Evolutionary conservation across 2,797 vertebrate genomes (phyloP).

Genomic region (Erithacus rubecula): DNA sequence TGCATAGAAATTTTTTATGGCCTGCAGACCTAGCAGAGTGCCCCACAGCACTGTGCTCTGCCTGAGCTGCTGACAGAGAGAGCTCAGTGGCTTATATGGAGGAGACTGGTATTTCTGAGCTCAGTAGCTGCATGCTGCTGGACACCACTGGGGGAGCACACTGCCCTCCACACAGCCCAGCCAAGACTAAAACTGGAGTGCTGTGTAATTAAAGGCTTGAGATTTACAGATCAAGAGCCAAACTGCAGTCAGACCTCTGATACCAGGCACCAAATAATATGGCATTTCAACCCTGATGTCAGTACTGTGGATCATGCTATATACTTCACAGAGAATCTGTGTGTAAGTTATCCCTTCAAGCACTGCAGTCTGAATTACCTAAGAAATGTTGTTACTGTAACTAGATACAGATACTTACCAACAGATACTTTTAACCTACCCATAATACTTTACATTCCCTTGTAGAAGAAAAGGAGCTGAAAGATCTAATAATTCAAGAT

Average conservation of each 20-base stretch:
- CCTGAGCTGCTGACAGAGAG: background rate
- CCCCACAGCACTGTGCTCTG: background rate
- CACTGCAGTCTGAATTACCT: background rate
- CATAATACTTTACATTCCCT: constrained; percentile 81
- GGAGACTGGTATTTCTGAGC: background rate
- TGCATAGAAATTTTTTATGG: background rate
- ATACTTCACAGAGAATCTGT: background rate
- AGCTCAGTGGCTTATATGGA: background rate
- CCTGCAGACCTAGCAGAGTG: background rate
- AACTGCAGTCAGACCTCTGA: background rate
- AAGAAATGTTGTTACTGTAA: background rate
- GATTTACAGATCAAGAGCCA: background rate
- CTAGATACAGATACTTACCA: too few relatives aligned
- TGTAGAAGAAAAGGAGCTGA: constrained; percentile 88
- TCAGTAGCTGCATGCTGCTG: background rate
- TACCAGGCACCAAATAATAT: background rate
- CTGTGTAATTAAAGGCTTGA: background rate
- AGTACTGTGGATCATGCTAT: background rate
- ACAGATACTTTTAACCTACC: constrained; percentile 77
- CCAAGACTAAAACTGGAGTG: background rate
- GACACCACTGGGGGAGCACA: background rate
- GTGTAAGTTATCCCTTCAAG: background rate
- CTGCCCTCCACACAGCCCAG: background rate
- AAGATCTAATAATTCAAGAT: constrained; percentile 82
- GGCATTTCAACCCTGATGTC: background rate